phyloP scores from a whole-genome alignment of 2,888 invertebrate species.

The Pachymerium ferrugineum region DNA sequence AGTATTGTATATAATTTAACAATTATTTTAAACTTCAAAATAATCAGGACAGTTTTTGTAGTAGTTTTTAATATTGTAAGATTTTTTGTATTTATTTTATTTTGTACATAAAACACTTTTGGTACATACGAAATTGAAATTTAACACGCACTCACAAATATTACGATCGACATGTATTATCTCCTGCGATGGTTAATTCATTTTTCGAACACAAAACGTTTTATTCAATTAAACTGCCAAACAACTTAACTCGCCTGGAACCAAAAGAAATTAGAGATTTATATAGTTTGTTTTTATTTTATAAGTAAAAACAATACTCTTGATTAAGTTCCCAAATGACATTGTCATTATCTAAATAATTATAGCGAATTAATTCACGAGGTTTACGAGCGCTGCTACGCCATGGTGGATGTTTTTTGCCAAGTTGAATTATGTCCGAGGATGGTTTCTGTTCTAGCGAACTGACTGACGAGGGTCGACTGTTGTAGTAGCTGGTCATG shows the following conservation, averaged over 20 bases:
- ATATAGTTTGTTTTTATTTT: not conserved
- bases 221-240: not conserved
- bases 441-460: not conserved
- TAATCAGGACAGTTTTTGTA: not conserved
- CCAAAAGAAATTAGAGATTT: not conserved
- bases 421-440: not conserved
- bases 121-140: not conserved
- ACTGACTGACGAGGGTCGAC: not conserved
- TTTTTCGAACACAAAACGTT: not conserved
- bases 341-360: constrained; percentile 24
- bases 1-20: constrained; percentile 24
- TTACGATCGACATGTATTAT: not conserved
- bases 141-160: not conserved
- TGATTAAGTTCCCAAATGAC: constrained; percentile 3
- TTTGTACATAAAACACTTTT: constrained; percentile 19
- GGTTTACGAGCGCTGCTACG: constrained; percentile 21
- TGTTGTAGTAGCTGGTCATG: no score
- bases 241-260: not conserved
- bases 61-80: not conserved
- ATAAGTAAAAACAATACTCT: not conserved
- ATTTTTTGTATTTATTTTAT: constrained; percentile 20
- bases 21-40: not conserved
- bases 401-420: constrained; percentile 1
- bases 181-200: no score
- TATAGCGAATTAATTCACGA: constrained; percentile 13